Percentiles rank a stretch among this genome's conserved stretches.
phyloP scores from a whole-genome alignment of 1,140 invertebrate species.

The Caenorhabditis remanei region DNA sequence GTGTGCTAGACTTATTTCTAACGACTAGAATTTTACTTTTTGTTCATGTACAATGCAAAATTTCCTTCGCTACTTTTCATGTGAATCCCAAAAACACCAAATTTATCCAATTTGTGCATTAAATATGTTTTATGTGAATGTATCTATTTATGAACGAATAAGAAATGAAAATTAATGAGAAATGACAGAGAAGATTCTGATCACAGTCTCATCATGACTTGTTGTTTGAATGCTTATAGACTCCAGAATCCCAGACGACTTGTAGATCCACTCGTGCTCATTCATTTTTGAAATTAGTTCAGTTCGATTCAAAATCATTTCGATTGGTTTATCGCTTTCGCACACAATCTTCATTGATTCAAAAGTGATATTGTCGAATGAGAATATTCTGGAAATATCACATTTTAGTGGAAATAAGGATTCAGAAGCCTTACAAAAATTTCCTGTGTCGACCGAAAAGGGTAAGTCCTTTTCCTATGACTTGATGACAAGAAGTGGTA shows the following conservation, averaged over 20 bases:
- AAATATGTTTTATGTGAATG: background rate
- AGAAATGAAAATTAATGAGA: background rate
- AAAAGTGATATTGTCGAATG: background rate
- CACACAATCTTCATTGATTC: background rate
- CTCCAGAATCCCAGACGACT: background rate
- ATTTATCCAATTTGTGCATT: constrained; percentile 24
- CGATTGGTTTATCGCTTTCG: background rate
- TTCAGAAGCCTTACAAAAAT: constrained; percentile 3
- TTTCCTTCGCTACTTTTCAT: background rate
- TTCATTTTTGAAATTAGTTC: background rate
- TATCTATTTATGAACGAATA: background rate
- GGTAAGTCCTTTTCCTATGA: background rate
- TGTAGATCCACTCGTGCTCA: background rate
- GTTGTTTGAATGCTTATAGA: background rate
- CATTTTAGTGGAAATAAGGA: background rate
- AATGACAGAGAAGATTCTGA: background rate
- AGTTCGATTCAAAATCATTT: background rate
- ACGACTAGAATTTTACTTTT: background rate
- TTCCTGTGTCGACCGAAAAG: constrained; percentile 6
- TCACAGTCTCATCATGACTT: constrained; percentile 32
- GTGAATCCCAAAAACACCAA: background rate
- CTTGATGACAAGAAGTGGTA: background rate
- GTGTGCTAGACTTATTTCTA: background rate
- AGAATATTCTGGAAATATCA: background rate
- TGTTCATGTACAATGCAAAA: constrained; percentile 14